phyloP scores from a whole-genome alignment of 2,113 vertebrate species.

The Brienomyrus brachyistius region DNA sequence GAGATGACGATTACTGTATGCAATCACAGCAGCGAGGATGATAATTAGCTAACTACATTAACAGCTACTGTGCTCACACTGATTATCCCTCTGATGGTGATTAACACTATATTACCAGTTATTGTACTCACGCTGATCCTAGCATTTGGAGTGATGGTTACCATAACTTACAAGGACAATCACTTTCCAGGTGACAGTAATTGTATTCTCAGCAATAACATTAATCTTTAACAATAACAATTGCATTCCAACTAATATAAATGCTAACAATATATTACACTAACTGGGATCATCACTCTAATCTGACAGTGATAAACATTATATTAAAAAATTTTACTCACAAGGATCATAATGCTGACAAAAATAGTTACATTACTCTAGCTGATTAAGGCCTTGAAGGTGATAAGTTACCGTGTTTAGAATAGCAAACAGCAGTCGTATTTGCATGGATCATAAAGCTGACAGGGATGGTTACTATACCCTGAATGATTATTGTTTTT shows the following conservation, averaged over 20 bases:
- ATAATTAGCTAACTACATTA: background rate
- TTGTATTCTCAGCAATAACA: background rate
- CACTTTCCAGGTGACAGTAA: conserved; percentile 94
- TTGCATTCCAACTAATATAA: background rate
- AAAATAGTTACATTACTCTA: background rate
- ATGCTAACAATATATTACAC: background rate
- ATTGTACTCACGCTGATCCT: background rate
- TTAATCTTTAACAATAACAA: background rate
- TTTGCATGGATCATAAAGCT: background rate
- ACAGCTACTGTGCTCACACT: background rate
- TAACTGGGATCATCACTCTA: background rate
- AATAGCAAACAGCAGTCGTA: background rate
- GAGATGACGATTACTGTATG: background rate
- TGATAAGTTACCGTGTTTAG: background rate
- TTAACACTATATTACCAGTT: background rate
- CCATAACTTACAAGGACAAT: conserved; percentile 79
- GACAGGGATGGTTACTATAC: background rate
- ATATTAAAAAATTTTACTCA: background rate
- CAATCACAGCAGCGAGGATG: background rate
- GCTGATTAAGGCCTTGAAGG: background rate
- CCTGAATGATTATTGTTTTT: background rate
- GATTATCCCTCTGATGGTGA: background rate
- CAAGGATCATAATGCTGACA: background rate
- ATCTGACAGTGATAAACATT: background rate
- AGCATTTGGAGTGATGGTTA: background rate